phyloP scores from a whole-genome alignment of 2,888 invertebrate genomes.

The Protonemura montana region DNA sequence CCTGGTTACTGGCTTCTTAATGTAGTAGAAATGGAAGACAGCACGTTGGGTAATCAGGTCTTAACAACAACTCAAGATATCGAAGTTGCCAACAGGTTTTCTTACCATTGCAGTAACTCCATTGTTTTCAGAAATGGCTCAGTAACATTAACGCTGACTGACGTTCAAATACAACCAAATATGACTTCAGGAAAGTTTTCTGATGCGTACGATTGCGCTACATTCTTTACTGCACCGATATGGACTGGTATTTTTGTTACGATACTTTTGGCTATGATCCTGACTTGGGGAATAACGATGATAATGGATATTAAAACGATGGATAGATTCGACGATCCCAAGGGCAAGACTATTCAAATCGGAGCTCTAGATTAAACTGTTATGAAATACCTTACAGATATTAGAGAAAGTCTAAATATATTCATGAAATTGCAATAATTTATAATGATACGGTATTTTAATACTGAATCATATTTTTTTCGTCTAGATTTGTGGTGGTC shows the following conservation, averaged over 20 bases:
- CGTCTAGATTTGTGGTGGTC: neutral
- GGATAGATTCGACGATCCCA: constrained; percentile 98
- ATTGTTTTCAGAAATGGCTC: constrained; percentile 46
- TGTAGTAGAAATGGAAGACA: neutral
- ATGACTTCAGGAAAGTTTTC: constrained; percentile 61
- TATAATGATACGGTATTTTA: neutral
- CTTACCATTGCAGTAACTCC: constrained; percentile 54
- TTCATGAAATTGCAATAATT: neutral
- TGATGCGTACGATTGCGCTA: constrained; percentile 86
- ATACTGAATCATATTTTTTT: neutral
- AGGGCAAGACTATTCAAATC: constrained; percentile 93
- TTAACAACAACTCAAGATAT: constrained; percentile 45
- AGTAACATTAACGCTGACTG: constrained; percentile 47
- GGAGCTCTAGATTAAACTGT: constrained; percentile 72
- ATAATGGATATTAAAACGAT: constrained; percentile 94
- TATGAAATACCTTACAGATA: neutral
- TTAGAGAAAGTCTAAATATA: neutral
- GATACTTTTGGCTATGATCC: constrained; percentile 77
- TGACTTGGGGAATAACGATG: constrained; percentile 87
- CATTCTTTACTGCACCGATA: constrained; percentile 90
- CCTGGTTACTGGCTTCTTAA: constrained; percentile 18
- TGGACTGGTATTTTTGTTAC: constrained; percentile 89
- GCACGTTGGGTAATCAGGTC: neutral
- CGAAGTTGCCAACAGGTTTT: constrained; percentile 51
- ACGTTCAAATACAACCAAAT: constrained; percentile 52